A percentile compares a stretch with the other conserved stretches of the same genome.
Evolutionary conservation across 1,140 invertebrate genomes (phyloP).

Genomic region (Brachionus angularis): DNA sequence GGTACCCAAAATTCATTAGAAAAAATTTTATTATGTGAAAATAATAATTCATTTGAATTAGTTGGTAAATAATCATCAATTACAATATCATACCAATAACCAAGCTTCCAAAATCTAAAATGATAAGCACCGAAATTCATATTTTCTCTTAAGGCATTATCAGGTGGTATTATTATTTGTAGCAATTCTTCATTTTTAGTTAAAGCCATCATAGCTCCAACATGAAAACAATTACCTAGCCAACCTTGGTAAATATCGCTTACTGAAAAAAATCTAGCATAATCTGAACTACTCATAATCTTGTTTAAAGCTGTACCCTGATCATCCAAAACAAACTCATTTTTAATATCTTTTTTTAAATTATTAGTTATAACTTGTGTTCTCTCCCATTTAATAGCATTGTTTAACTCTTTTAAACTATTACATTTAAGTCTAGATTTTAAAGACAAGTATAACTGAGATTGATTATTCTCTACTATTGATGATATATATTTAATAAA

Average conservation of each 20-base stretch:
- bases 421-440: slow-evolving; percentile 17
- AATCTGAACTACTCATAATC: background rate
- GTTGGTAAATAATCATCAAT: slow-evolving; percentile 44
- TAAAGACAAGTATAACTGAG: slow-evolving; percentile 26
- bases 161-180: slow-evolving; percentile 14
- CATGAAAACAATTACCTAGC: slow-evolving; percentile 40
- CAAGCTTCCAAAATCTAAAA: slow-evolving; percentile 43
- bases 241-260: slow-evolving; percentile 29
- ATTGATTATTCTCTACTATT: slow-evolving; percentile 37
- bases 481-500: slow-evolving; percentile 31
- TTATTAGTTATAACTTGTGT: background rate
- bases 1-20: slow-evolving; percentile 56
- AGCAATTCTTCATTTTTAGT: slow-evolving; percentile 25
- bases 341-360: background rate
- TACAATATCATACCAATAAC: slow-evolving; percentile 29
- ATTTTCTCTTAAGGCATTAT: slow-evolving; percentile 27
- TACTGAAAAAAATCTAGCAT: slow-evolving; percentile 21
- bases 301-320: background rate
- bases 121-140: slow-evolving; percentile 37
- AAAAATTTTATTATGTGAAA: slow-evolving; percentile 47
- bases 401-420: slow-evolving; percentile 22
- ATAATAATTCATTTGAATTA: slow-evolving; percentile 48
- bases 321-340: slow-evolving; percentile 38
- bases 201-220: slow-evolving; percentile 40
- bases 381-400: slow-evolving; percentile 39